Base-by-base conservation (phyloP, 2,113 vertebrate genomes). In the Polypterus senegalus region DNA sequence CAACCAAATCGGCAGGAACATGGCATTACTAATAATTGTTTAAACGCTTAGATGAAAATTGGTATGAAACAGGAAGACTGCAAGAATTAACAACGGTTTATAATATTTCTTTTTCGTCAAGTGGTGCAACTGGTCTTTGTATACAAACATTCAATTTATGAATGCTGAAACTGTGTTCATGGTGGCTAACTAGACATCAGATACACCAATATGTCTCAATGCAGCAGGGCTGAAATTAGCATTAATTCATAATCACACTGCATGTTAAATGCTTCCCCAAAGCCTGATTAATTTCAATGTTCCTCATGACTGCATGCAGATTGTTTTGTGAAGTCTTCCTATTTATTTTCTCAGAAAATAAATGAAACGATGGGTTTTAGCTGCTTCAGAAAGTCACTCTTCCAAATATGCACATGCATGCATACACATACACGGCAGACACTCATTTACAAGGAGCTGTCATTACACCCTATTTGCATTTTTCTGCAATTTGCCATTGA, bases 401-500 rank as follows among this genome's bases (percentile, higher is more conserved):
- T 46, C 27, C 57, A 58, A 43, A 58, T 7, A 58, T 27, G 7
- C 59, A 59, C 44, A 61, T 8, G 48, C 7, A 61, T 9, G 9
- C 60, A 49, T 48, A 49, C 60, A 61, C 60, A 9, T 8, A 9
- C 47, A 61, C 60, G 49, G 7, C 51, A 52, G 51, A 52, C 56
- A 58, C 7, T 58, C 4, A 43, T 58, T 58, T 58, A 58, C 56
- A n/a, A 58, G 9, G 6, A 44, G 3, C 8, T 43, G 44, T 45
- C 44, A 45, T 58, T 6, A 7, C 8, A 3, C 56, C 46, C 43
- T 45, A 58, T 58, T 58, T 58, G 27, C 56, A 58, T 58, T 58
- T 58, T 58, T 43, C 56, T 58, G n/a, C 56, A 58, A 58, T 58
- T 58, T 43, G 43, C 56, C 43, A 8, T 58, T 58, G 6, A 58